Percentiles rank a stretch among this genome's conserved stretches.
Conservation (phyloP, 2,113 vertebrate genomes). For the Nanorana parkeri region DNA sequence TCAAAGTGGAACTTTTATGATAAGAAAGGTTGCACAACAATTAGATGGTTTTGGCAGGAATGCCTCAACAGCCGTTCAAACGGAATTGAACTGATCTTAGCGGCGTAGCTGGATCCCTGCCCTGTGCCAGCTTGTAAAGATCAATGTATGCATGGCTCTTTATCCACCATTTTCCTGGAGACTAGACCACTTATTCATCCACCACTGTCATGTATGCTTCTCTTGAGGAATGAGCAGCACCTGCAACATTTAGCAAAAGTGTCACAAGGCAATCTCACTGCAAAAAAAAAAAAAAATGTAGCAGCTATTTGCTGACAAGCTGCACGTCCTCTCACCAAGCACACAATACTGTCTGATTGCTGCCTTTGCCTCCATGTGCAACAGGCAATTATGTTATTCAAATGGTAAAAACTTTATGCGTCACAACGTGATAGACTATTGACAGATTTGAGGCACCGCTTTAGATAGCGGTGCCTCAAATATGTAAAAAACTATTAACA, state of each 20-base stretch:
- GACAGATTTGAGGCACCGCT: neutral
- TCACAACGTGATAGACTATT: neutral
- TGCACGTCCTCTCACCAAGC: neutral
- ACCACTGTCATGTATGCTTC: slow-evolving; percentile 5
- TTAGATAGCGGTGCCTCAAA: too few relatives aligned
- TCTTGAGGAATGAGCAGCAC: slow-evolving; percentile 11
- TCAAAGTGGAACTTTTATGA: slow-evolving; percentile 33
- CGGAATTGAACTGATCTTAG: slow-evolving; percentile 22
- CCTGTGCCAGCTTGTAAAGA: slow-evolving; percentile 35
- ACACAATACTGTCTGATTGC: slow-evolving; percentile 26
- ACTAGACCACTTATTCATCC: slow-evolving; percentile 9
- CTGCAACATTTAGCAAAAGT: slow-evolving; percentile 25
- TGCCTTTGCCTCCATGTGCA: neutral
- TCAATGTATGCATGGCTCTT: slow-evolving; percentile 26
- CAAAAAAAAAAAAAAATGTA: slow-evolving; percentile 35
- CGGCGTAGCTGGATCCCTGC: neutral
- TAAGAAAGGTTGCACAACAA: slow-evolving; percentile 24
- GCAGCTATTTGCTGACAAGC: neutral
- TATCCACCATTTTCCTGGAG: slow-evolving; percentile 24
- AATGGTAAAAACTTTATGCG: neutral
- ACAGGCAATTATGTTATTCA: slow-evolving; percentile 8
- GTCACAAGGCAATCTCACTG: neutral
- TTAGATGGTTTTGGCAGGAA: slow-evolving; percentile 40
- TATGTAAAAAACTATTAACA: too few relatives aligned
- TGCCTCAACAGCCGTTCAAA: neutral